A percentile compares a stretch with the other conserved stretches of the same genome.
Conservation (phyloP, 2,888 invertebrate species). For the Antheraea assamensis region DNA sequence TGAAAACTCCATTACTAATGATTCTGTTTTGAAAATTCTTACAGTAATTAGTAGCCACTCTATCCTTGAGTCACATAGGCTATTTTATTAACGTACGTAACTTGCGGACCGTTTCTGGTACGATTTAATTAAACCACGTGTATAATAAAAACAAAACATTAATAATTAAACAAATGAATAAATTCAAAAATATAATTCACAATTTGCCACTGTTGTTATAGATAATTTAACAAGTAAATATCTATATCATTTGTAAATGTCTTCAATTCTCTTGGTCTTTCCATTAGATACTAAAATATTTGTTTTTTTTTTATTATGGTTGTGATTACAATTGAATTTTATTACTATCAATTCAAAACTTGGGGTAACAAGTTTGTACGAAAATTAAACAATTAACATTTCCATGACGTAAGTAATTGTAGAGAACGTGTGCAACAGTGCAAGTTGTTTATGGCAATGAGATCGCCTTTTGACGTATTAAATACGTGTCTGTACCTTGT, state of each 20-base stretch:
- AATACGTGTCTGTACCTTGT: background rate
- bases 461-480: background rate
- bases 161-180: background rate
- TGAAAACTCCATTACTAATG: background rate
- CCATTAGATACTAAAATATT: background rate
- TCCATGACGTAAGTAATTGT: background rate
- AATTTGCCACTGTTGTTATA: background rate
- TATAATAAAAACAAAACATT: background rate
- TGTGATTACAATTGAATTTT: background rate
- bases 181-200: background rate
- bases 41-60: background rate
- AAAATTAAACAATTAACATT: background rate
- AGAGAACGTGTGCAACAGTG: background rate
- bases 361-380: background rate
- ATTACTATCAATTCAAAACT: no score
- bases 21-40: background rate
- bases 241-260: background rate
- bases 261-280: background rate
- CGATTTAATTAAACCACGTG: no score
- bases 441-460: background rate
- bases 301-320: background rate
- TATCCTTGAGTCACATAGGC: background rate
- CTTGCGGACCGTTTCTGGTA: no score
- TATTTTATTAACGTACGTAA: background rate
- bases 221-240: background rate